Evolutionary conservation across 2,888 invertebrate genomes (phyloP).

Genomic region (Apodemia zela): DNA sequence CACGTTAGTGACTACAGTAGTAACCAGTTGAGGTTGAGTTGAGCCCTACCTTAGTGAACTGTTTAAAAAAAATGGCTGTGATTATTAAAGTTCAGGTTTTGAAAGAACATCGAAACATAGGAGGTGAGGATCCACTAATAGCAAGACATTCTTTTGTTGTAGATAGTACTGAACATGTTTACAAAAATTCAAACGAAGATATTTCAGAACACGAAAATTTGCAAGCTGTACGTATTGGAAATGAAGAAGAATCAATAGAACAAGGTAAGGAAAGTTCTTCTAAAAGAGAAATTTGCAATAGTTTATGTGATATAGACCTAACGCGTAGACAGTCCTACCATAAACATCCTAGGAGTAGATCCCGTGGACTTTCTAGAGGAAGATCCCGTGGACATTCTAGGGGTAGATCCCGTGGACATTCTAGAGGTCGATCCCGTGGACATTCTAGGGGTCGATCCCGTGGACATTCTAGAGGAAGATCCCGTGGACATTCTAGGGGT

Average conservation of each 20-base stretch:
- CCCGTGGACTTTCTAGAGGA: conserved; percentile 19
- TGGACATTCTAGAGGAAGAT: conserved; percentile 20
- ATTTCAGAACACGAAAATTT: background rate
- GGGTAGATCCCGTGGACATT: conserved; percentile 21
- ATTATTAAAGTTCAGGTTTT: background rate
- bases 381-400: conserved; percentile 19
- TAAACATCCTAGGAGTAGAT: conserved; percentile 19
- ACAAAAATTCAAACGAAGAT: conserved; percentile 22
- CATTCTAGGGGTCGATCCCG: conserved; percentile 19
- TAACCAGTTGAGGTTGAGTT: too few relatives aligned
- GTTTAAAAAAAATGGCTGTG: conserved; percentile 16
- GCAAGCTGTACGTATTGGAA: background rate
- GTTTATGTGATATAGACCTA: too few relatives aligned
- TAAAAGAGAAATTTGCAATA: too few relatives aligned
- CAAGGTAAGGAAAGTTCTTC: too few relatives aligned
- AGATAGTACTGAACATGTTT: background rate
- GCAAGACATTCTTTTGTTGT: conserved; percentile 4
- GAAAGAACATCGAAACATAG: background rate
- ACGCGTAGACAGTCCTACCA: conserved; percentile 23
- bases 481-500: conserved; percentile 24
- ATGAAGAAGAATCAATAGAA: background rate
- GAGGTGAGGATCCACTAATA: background rate
- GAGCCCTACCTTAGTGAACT: too few relatives aligned
- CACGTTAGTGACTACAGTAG: too few relatives aligned
- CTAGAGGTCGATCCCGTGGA: conserved; percentile 19